A percentile compares a stretch with the other conserved stretches of the same genome.
Conservation (phyloP, 2,113 vertebrate genomes). For the Nyctereutes procyonoides region DNA sequence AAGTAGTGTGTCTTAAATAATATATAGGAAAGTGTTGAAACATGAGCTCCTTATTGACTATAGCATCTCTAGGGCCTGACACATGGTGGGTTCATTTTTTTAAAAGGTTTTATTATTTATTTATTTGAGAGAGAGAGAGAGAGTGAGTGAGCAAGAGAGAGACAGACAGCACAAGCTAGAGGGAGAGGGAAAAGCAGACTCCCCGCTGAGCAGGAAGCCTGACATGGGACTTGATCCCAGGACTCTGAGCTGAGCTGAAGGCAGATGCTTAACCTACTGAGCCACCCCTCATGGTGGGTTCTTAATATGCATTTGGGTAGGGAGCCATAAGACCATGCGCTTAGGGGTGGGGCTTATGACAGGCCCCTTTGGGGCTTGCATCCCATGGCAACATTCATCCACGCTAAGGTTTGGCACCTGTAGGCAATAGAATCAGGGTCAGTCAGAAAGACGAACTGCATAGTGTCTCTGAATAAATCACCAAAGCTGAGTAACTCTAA, state of each 20-base stretch:
- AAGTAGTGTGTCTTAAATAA: conserved; percentile 45
- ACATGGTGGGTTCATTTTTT: neutral
- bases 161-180: no score
- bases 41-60: neutral
- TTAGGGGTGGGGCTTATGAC: neutral
- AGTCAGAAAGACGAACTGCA: neutral
- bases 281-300: neutral
- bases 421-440: neutral
- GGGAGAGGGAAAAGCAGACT: no score
- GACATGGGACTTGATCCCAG: no score
- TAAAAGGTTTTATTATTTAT: no score
- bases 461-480: neutral
- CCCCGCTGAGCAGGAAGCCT: no score
- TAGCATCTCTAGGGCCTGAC: neutral
- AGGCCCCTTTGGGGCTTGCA: neutral
- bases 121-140: no score
- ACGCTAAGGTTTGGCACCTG: neutral
- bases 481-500: neutral
- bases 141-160: no score
- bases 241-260: no score
- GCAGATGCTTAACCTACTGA: no score
- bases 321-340: neutral
- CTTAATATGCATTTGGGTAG: neutral
- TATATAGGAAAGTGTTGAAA: neutral
- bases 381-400: neutral